Evolutionary conservation across 2,797 vertebrate genomes (phyloP), one percentile per base, ranked within the genome.

Genomic region (Carapus acus): DNA sequence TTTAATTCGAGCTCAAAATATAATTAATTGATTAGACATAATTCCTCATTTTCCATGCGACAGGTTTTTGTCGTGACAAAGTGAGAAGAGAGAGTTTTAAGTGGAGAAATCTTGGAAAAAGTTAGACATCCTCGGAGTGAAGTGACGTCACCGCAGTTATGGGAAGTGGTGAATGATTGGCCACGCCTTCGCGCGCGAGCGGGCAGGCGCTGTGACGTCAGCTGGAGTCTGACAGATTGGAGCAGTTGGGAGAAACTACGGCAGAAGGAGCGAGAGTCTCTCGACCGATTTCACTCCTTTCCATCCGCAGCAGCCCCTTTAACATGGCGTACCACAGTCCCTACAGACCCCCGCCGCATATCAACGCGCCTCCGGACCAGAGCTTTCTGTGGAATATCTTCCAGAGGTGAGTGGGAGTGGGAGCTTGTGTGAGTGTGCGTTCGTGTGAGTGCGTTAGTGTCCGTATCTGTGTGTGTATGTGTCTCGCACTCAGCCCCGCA

Each of bases 341-440:
- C 16, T 90, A 90, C 64, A 78, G 87, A 84, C 77, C 76, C 12
- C 66, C 84, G 0, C 77, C 82, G 59, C 83, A 83, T 1, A 77
- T 74, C 52, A 87, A 65, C 80, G 80, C 77, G 18, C 81, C 86
- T 13, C 81, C 82, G 24, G 88, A 90, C 67, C 89, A 90, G 49
- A 64, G 80, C 9, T 90, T 90, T 46, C 68, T 90, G 68, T 90
- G 88, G 89, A 90, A 88, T 79, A 90, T 90, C 82, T 90, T 90
- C 62, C 89, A 90, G 78, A 87, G 89, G 89, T 90, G 66, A 88
- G 87, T 71, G 27, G 12, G 41, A 17, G 21, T 43, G 43, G 18
- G 44, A 43, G 49, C 0, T 43, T 5, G 24, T n/a, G 41, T 58
- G 24, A 54, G 17, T 18, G 16, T 8, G 48, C 20, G 45, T 6